These are phyloP conservation scores for Achlya flavicornis DNA, from an alignment of 2,888 invertebrate species.

Conservation along the genomic window DNA sequence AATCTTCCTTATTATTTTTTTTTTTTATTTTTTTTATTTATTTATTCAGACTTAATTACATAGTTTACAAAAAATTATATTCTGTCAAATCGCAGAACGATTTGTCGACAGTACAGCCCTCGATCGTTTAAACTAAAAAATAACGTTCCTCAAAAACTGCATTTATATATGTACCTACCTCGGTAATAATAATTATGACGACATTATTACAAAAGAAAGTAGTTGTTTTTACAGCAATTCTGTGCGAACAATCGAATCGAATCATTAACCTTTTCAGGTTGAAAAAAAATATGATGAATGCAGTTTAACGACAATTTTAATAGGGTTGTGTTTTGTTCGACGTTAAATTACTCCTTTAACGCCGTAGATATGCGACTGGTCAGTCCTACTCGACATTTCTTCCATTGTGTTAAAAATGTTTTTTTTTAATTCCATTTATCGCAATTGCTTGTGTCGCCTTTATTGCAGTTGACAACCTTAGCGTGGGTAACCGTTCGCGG, in stretches of 20 bases:
- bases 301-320: constrained; percentile 59
- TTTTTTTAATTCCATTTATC: constrained; percentile 38
- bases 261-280: constrained; percentile 56
- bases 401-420: constrained; percentile 42
- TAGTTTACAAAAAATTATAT: no score
- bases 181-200: not conserved
- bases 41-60: no score
- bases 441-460: constrained; percentile 34
- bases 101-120: no score
- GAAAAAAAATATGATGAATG: constrained; percentile 58
- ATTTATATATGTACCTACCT: not conserved
- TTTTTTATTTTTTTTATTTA: no score
- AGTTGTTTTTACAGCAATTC: not conserved
- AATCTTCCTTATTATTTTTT: no score
- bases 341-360: constrained; percentile 58
- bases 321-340: constrained; percentile 60
- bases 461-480: constrained; percentile 49
- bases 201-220: not conserved
- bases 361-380: constrained; percentile 40
- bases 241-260: constrained; percentile 40
- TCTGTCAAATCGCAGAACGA: no score
- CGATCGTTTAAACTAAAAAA: no score
- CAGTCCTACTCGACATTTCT: constrained; percentile 33
- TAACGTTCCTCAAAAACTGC: no score
- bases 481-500: constrained; percentile 20